Percentiles rank a stretch among this genome's conserved stretches.
Evolutionary conservation across 2,888 invertebrate species (phyloP).

Genomic region (Perithous albicinctus): DNA sequence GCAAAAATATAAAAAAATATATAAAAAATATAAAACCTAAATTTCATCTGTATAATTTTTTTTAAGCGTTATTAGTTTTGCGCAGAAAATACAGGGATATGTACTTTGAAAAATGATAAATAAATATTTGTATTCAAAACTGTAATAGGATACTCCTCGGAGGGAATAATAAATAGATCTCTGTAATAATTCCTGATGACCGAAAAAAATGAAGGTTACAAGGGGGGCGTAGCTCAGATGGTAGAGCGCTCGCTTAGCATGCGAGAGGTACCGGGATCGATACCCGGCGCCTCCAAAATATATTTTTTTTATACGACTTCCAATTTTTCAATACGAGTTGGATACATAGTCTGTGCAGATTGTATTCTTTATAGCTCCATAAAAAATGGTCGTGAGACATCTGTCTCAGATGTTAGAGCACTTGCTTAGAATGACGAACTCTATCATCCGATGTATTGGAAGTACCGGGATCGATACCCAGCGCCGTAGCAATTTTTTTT

Average conservation of each 20-base stretch:
- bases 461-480: slow-evolving; percentile 61
- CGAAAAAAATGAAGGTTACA: neutral
- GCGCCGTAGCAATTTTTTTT: slow-evolving; percentile 21
- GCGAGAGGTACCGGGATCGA: slow-evolving; percentile 68
- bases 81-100: no score
- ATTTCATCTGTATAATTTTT: no score
- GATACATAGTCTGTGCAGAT: neutral
- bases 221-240: slow-evolving; percentile 27
- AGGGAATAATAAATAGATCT: slow-evolving; percentile 57
- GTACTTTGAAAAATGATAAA: no score
- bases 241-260: slow-evolving; percentile 27
- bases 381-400: no score
- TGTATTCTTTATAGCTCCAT: no score
- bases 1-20: no score
- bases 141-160: no score
- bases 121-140: no score
- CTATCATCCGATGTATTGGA: no score
- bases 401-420: slow-evolving; percentile 75
- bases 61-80: no score
- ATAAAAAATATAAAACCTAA: no score
- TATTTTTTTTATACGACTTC: slow-evolving; percentile 1
- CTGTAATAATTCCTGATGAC: neutral
- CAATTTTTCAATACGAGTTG: neutral
- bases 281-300: slow-evolving; percentile 82
- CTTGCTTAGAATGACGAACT: slow-evolving; percentile 84